Evolutionary conservation across 2,797 vertebrate genomes (phyloP).

Genomic region (Podarcis siculus): DNA sequence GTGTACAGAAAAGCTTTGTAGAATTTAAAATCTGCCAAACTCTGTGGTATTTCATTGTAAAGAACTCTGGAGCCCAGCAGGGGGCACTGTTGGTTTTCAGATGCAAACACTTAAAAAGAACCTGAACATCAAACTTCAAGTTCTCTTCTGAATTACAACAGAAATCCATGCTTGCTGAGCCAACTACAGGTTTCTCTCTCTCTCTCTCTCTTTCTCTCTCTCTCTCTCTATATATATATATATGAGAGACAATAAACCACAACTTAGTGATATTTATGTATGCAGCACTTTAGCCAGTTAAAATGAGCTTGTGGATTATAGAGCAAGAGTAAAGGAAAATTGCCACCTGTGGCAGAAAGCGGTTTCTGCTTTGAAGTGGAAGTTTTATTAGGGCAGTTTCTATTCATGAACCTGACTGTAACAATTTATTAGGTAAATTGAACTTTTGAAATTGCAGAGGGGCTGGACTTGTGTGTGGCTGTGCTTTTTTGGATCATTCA

Average conservation of each 20-base stretch:
- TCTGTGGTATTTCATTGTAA: background rate
- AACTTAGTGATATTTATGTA: background rate
- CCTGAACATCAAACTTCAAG: background rate
- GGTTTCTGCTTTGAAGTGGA: conserved; percentile 1
- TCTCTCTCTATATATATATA: no score
- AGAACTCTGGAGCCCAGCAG: conserved; percentile 73
- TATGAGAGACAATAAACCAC: background rate
- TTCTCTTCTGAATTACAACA: background rate
- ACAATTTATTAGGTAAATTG: background rate
- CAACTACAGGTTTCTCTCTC: background rate
- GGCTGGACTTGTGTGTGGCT: no score
- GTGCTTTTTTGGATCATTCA: background rate
- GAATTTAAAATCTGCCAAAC: conserved; percentile 18
- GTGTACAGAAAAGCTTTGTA: background rate
- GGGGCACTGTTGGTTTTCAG: conserved; percentile 77
- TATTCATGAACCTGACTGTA: background rate
- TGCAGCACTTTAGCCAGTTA: background rate
- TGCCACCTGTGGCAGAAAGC: background rate
- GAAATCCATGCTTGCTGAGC: background rate
- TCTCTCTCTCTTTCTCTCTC: no score
- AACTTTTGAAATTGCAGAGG: background rate
- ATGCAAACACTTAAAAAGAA: conserved; percentile 1
- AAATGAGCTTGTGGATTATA: background rate
- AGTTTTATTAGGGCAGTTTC: background rate
- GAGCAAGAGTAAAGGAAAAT: conserved; percentile 1